A percentile compares a stretch with the other conserved stretches of the same genome.
Evolutionary conservation across 2,888 invertebrate genomes (phyloP).

Genomic region (Chrysina gloriosa): DNA sequence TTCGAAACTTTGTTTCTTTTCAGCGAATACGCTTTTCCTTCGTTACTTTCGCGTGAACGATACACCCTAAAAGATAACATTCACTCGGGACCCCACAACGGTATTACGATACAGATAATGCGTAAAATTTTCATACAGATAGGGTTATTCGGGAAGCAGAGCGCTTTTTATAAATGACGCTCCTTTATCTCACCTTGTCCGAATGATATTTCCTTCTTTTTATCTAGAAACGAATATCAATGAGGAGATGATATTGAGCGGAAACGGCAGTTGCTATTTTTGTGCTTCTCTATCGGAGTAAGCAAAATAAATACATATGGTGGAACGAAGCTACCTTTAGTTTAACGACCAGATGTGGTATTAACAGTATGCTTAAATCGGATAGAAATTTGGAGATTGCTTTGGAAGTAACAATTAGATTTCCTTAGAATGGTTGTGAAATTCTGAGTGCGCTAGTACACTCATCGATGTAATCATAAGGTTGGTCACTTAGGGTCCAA

Average conservation of each 20-base stretch:
- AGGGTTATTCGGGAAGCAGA: constrained; percentile 36
- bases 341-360: no score
- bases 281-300: not conserved
- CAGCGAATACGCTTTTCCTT: not conserved
- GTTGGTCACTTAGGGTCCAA: no score
- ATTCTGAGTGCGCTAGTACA: no score
- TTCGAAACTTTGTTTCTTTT: constrained; percentile 33
- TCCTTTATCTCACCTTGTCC: constrained; percentile 36
- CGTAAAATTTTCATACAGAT: constrained; percentile 38
- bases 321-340: no score
- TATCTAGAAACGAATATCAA: constrained; percentile 32
- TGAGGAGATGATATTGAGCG: constrained; percentile 29
- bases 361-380: no score
- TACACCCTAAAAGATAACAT: constrained; percentile 34
- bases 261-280: constrained; percentile 10
- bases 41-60: constrained; percentile 11
- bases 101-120: constrained; percentile 37
- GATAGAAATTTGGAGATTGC: no score
- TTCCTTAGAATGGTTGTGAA: no score
- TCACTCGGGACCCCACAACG: constrained; percentile 31
- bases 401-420: no score
- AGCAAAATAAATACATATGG: no score
- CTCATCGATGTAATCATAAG: no score
- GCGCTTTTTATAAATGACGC: constrained; percentile 31
- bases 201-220: constrained; percentile 23